Evolutionary conservation across 2,797 vertebrate species (phyloP), one percentile per base, ranked within the genome.

Genomic region (Sebastes baramenuke): DNA sequence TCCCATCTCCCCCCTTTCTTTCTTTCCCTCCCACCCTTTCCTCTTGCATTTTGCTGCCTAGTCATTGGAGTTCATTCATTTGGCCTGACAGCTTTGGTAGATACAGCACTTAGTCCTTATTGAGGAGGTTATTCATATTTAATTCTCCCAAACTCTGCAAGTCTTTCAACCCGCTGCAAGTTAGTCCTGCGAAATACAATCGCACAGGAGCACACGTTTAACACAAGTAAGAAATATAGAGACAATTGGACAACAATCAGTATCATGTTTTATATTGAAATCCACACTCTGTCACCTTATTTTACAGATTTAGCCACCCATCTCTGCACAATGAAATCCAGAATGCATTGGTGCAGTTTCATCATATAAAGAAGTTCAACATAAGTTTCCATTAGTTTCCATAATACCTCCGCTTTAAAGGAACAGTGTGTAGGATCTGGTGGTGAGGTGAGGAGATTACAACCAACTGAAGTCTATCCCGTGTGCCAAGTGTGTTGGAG

Each of bases 81-180:
- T 83, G 72, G 71, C 74, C 75, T 88, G 91, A 90, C 88, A 91
- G 91, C 81, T 84, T 87, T 83, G 67, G 87, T 75, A 85, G 91
- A 87, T 87, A 81, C 82, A 89, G 89, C 88, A 90, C 88, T 91
- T 89, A 83, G 87, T 78, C 81, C 82, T 85, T 89, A 89, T 87
- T 86, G 83, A 79, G 80, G 85, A 84, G 70, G 75, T 88, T 79
- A 83, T 92, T 88, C 79, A 85, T 90, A 76, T 87, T 81, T 88
- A 88, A 91, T 89, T 90, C 77, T 79, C 36, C 38, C 12, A 72
- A 55, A 52, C 6, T 66, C 55, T 65, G 22, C 62, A 42, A 65
- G 22, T 25, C 62, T 16, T 13, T 20, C 36, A 66, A 66, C 22
- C 79, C 36, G 38, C 82, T 49, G 69, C 67, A 73, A 71, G 71